Evolutionary conservation across 2,113 vertebrate species (phyloP), one percentile per base, ranked within the genome.

Genomic region (Rhinolophus sinicus): DNA sequence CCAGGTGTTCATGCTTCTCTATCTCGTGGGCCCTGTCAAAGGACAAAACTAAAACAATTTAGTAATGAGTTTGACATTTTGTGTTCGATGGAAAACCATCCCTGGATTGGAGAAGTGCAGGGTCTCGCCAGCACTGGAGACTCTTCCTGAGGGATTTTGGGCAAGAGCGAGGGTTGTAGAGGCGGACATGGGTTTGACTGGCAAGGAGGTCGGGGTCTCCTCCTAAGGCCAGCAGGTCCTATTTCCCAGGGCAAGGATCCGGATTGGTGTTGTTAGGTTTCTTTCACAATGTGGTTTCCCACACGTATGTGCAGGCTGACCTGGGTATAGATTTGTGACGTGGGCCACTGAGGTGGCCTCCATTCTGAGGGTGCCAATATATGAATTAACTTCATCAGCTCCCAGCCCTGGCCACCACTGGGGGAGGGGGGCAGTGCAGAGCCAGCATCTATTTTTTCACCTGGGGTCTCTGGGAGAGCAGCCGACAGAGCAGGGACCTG

Each of bases 401-500:
- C 77, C 24, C 44, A 33, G 15, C 54, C 52, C 28, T n/a, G 15
- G 35, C 15, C n/a, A 3, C 47, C 15, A 9, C 44, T 88, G 64
- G 22, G 19, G 56, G 15, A 14, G 12, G 3, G 47, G 47, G 47
- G 9, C 56, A 67, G 33, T 10, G 2, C 26, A 44, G n/a, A 64
- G 24, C 50, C 18, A 14, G 19, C 33, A 33, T 67, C 18, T 30
- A 24, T 88, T 9, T 72, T 72, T 60, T 6, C 64, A 2, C 5
- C 44, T 52, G 13, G 19, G 30, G 28, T 70, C 84, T 75, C 33
- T 40, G 58, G 22, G 28, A 30, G 3, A 75, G 19, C 65, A 35
- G 26, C 3, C 2, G 0, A 8, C 5, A 18, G 13, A 35, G 3
- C 9, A 28, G 18, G 7, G 18, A 65, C 21, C 54, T 10, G 8